phyloP scores from a whole-genome alignment of 1,140 invertebrate species.

The Hestina assimilis region DNA sequence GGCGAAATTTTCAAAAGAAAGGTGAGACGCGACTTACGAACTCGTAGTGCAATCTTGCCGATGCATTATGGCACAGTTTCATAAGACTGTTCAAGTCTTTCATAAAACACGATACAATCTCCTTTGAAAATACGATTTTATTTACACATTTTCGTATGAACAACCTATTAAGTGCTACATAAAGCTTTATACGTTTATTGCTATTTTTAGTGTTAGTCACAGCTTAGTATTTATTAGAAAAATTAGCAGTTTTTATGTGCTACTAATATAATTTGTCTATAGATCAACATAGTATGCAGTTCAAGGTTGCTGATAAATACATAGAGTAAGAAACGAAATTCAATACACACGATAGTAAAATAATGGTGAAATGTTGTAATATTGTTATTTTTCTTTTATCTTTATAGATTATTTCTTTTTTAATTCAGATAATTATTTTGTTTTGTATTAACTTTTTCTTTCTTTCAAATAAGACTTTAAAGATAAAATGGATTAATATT shows the following conservation, averaged over 20 bases:
- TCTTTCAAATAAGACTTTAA: neutral
- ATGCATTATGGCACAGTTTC: conserved; percentile 17
- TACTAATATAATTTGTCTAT: too few relatives aligned
- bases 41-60: conserved; percentile 13
- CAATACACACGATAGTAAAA: too few relatives aligned
- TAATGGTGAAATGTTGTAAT: too few relatives aligned
- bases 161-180: neutral
- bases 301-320: too few relatives aligned
- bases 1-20: conserved; percentile 6
- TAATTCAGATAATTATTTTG: neutral
- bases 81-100: conserved; percentile 7
- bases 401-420: too few relatives aligned
- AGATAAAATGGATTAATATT: too few relatives aligned
- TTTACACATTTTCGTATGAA: neutral
- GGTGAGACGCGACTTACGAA: conserved; percentile 13
- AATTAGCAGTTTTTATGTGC: too few relatives aligned
- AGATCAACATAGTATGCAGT: too few relatives aligned
- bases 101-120: neutral
- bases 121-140: neutral
- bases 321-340: too few relatives aligned
- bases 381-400: neutral
- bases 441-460: neutral
- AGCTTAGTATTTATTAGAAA: too few relatives aligned
- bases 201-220: too few relatives aligned
- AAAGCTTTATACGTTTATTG: neutral